A percentile compares a stretch with the other conserved stretches of the same genome.
Evolutionary conservation across 1,140 invertebrate species (phyloP).

Genomic region (Pteromalus puparum): DNA sequence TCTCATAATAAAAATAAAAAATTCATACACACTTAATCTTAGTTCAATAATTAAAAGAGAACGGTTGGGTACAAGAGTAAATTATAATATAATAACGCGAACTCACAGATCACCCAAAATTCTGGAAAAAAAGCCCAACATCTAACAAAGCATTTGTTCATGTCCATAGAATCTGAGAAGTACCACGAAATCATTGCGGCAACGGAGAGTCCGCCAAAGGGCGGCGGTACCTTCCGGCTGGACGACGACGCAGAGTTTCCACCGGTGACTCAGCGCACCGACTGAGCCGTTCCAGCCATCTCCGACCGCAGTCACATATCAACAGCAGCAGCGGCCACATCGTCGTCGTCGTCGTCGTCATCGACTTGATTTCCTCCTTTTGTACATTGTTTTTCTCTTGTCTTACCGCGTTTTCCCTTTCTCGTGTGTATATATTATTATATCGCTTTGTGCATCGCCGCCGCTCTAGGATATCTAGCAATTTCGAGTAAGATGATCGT

Average conservation of each 20-base stretch:
- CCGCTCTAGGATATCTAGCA: not conserved
- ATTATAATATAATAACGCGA: not conserved
- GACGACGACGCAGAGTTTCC: conserved; percentile 90
- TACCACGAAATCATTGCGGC: conserved; percentile 83
- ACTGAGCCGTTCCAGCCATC: conserved; percentile 69
- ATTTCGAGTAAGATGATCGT: not conserved
- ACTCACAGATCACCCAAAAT: not conserved
- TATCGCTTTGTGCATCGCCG: not conserved
- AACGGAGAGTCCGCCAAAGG: conserved; percentile 80
- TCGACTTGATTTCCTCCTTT: not conserved
- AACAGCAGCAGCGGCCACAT: not conserved
- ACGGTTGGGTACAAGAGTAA: not conserved
- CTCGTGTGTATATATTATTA: conserved; percentile 1
- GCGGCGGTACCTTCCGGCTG: conserved; percentile 79
- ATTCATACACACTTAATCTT: not conserved
- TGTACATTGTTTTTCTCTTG: conserved; percentile 14
- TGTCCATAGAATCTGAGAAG: conserved; percentile 86
- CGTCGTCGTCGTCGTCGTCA: not conserved
- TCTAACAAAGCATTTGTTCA: not conserved
- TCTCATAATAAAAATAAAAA: not conserved
- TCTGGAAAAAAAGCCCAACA: not conserved
- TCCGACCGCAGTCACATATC: conserved; percentile 41
- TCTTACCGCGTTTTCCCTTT: not conserved
- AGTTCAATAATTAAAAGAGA: not conserved
- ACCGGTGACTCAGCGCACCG: conserved; percentile 83